Evolutionary conservation across 2,113 vertebrate genomes (phyloP).

Genomic region (Lepisosteus oculatus): DNA sequence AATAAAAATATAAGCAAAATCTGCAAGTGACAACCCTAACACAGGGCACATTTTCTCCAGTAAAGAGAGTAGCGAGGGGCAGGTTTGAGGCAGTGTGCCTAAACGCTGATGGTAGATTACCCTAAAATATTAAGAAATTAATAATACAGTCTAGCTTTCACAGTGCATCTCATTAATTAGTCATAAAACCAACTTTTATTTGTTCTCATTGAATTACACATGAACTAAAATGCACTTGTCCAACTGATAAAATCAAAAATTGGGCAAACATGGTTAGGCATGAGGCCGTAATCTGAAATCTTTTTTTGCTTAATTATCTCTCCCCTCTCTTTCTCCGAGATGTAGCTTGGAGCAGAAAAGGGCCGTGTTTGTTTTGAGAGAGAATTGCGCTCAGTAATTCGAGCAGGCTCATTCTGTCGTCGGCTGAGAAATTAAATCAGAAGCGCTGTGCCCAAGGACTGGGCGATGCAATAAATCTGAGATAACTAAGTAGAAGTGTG

Average conservation of each 20-base stretch:
- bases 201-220: constrained; percentile 17
- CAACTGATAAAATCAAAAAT: constrained; percentile 3
- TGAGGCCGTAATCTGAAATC: too few species aligned
- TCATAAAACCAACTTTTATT: constrained; percentile 15
- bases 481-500: background rate
- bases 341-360: background rate
- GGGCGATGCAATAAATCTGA: constrained; percentile 8
- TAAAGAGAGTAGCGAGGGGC: background rate
- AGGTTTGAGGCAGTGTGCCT: background rate
- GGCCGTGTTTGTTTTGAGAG: constrained; percentile 3
- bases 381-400: constrained; percentile 25
- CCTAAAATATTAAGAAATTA: background rate
- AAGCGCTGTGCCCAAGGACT: constrained; percentile 37
- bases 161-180: constrained; percentile 5
- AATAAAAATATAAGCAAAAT: background rate
- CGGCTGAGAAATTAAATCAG: constrained; percentile 34
- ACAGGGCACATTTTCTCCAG: background rate
- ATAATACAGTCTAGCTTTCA: constrained; percentile 8
- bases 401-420: constrained; percentile 20
- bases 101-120: background rate
- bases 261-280: too few species aligned
- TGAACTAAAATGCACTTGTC: background rate
- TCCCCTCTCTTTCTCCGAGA: too few species aligned
- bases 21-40: constrained; percentile 8
- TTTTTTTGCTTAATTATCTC: too few species aligned